Evolutionary conservation across 2,888 invertebrate species (phyloP), one percentile per base, ranked within the genome.

Genomic region (Sepioteuthis lessoniana): DNA sequence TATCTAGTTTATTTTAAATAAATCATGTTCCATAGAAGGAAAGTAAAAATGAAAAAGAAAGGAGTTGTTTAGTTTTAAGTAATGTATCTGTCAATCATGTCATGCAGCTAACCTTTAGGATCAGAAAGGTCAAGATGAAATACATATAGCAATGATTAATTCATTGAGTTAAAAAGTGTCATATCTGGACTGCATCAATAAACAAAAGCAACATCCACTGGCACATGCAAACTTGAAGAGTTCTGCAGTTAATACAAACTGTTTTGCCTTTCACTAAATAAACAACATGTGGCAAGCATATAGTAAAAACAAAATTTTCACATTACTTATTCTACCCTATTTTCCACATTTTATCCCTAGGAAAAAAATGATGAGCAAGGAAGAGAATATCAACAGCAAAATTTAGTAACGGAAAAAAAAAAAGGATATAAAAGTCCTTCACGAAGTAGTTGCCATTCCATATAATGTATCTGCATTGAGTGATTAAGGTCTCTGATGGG

Each of bases 131-230:
- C 76, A 76, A 76, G 0, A 76, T 76, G 76, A 76, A 76, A 2
- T 31, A 76, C 76, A 31, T n/a, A 76, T 10, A 76, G 76, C 76
- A 76, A 76, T n/a, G n/a, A n/a, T 55, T 21, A 55, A 28, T 55
- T 28, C 55, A 55, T n/a, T 1, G 76, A 76, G 76, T 0, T 31
- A n/a, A n/a, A n/a, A n/a, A 76, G 76, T 76, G 76, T 76, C 76
- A 76, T 76, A 76, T 76, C 76, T 76, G 76, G 76, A n/a, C 76
- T n/a, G 76, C n/a, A 76, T 76, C 31, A 76, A 76, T 76, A 76
- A 76, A 76, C n/a, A 76, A n/a, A 76, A 76, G 76, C n/a, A 76
- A 76, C n/a, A n/a, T n/a, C n/a, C 31, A n/a, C 7, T 76, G 76
- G n/a, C n/a, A 35, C 21, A 91, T 42, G 91, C n/a, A 91, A 91